A percentile compares a stretch with the other conserved stretches of the same genome.
phyloP scores from a whole-genome alignment of 2,797 vertebrate species.

The Denticeps clupeoides region DNA sequence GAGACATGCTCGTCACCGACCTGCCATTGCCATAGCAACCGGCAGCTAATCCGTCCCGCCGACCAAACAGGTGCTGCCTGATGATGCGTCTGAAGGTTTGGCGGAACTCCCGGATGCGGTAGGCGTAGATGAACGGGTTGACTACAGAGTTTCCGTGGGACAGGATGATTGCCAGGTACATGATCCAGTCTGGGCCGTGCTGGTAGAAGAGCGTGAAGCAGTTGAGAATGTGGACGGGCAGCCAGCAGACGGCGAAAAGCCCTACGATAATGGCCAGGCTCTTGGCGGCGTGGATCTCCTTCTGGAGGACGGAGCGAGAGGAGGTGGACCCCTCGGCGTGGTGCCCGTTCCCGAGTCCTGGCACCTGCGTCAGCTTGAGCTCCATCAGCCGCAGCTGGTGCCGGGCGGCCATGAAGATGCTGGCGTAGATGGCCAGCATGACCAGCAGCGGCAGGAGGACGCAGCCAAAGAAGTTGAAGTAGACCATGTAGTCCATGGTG shows the following conservation, averaged over 20 bases:
- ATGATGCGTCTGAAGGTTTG: conserved; percentile 84
- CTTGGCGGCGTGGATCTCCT: conserved; percentile 88
- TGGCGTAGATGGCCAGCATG: conserved; percentile 83
- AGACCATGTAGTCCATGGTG: conserved; percentile 92
- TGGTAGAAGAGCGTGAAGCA: conserved; percentile 76
- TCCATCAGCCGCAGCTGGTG: conserved; percentile 81
- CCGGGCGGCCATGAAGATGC: conserved; percentile 90
- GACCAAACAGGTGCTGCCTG: conserved; percentile 57
- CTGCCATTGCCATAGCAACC: conserved; percentile 26
- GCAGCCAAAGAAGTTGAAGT: conserved; percentile 92
- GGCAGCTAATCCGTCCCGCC: conserved; percentile 17
- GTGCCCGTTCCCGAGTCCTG: conserved; percentile 14
- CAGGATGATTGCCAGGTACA: conserved; percentile 85
- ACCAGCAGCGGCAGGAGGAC: conserved; percentile 77
- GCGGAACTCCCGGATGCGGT: conserved; percentile 86
- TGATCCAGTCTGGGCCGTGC: conserved; percentile 67
- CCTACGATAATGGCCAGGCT: conserved; percentile 91
- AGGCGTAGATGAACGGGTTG: conserved; percentile 96
- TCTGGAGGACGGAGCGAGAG: conserved; percentile 71
- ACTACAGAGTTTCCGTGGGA: conserved; percentile 92
- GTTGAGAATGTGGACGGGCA: conserved; percentile 88
- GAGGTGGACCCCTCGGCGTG: conserved; percentile 32
- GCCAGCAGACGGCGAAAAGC: conserved; percentile 88
- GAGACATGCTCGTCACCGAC: conserved; percentile 37
- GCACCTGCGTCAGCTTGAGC: conserved; percentile 57